These are phyloP conservation scores for Furcula furcula DNA, from an alignment of 2,888 invertebrate genomes.

Conservation along the genomic window DNA sequence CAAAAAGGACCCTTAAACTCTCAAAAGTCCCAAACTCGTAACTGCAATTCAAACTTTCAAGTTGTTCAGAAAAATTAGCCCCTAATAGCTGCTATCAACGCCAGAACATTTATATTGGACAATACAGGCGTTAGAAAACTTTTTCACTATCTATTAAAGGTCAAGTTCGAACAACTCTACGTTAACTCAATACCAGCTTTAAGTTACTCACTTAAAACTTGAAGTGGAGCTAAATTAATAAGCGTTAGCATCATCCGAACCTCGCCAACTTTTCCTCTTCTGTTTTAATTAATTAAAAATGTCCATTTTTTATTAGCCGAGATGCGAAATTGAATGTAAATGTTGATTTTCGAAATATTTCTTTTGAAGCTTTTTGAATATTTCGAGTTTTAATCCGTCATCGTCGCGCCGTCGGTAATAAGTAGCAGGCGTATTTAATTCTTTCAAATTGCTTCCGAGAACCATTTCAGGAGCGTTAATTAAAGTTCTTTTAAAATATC, in stretches of 20 bases:
- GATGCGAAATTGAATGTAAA: conserved; percentile 9
- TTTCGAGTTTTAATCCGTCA: conserved; percentile 1
- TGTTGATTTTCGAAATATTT: conserved; percentile 11
- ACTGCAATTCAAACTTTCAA: background rate
- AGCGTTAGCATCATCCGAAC: conserved; percentile 33
- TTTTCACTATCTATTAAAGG: conserved; percentile 16
- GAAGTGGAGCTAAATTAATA: conserved; percentile 38
- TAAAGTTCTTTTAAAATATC: background rate
- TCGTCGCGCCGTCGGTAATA: background rate
- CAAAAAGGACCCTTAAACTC: too few species aligned
- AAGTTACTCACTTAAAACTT: conserved; percentile 44
- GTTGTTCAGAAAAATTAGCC: background rate
- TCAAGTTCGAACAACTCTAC: conserved; percentile 15
- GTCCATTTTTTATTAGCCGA: conserved; percentile 20
- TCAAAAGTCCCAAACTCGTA: too few species aligned
- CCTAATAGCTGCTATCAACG: background rate
- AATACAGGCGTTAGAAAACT: conserved; percentile 7
- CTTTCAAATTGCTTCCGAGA: background rate
- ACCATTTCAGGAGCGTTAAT: background rate
- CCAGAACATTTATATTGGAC: background rate
- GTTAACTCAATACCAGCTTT: conserved; percentile 40
- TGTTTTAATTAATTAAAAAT: conserved; percentile 25
- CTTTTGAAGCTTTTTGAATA: conserved; percentile 6
- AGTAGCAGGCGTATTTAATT: background rate
- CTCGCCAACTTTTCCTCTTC: conserved; percentile 29